Evolutionary conservation across 2,888 invertebrate genomes (phyloP), one percentile per base, ranked within the genome.

Genomic region (Andrena trimmerana): DNA sequence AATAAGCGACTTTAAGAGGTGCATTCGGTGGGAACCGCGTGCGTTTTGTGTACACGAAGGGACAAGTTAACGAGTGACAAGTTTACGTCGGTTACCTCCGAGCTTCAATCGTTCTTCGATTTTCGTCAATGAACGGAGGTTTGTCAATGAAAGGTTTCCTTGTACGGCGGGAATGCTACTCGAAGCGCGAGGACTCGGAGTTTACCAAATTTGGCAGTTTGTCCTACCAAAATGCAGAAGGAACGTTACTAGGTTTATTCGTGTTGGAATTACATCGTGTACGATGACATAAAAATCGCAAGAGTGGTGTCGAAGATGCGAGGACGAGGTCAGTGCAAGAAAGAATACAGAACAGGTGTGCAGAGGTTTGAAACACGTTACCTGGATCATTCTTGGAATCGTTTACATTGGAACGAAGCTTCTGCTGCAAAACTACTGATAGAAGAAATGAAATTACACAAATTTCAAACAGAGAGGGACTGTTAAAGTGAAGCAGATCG

Each of bases 1-100:
- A 63, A 71, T 36, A 57, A 31, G 27, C 65, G 27, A n/a, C 42
- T 63, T 59, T 33, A 16, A 73, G 59, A 73, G 57, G 42, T 48
- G 48, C 29, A 7, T n/a, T 54, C 54, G 8, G 27, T 62, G 3
- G 29, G 48, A 29, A 36, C 29, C 52, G 75, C 70, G 29, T 3
- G n/a, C 13, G 13, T 13, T 16, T 57, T 57, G 57, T 24, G 57
- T 27, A 57, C 24, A 10, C 27, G 8, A 54, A 29, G 31, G 29
- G 59, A 57, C 57, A 29, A 10, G 75, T 16, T 42, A 48, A 60
- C 33, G 1, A 62, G 75, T 76, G 57, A 13, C 24, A 57, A 54
- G 8, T n/a, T 52, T 52, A 2, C 20, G 6, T 2, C 10, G 36
- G 36, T 36, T 20, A 57, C 10, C 8, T 24, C 54, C 0, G 54